phyloP scores from a whole-genome alignment of 53 echinoderm and acorn worm genomes.

The Apostichopus leukothele region DNA sequence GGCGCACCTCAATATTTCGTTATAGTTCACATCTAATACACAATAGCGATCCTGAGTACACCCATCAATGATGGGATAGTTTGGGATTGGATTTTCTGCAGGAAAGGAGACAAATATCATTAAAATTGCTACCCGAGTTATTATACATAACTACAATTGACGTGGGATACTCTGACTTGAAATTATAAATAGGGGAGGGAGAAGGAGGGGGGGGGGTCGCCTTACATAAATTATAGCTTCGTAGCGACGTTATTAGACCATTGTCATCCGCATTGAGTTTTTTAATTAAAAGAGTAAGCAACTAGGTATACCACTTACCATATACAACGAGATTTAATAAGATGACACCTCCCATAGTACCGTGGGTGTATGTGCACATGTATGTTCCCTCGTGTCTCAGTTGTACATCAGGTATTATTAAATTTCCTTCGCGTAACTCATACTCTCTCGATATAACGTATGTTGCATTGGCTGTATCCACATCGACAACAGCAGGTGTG shows the following conservation, averaged over 20 bases:
- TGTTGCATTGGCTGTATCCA: not conserved
- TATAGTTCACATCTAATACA: not conserved
- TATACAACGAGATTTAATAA: not conserved
- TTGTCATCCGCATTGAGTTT: too few species aligned
- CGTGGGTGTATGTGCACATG: not conserved
- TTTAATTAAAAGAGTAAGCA: not conserved
- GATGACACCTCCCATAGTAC: not conserved
- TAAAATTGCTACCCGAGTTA: not conserved
- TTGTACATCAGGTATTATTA: not conserved
- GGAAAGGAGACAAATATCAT: not conserved
- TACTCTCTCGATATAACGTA: not conserved
- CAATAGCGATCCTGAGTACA: not conserved
- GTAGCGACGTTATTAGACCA: too few species aligned
- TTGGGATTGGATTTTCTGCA: not conserved
- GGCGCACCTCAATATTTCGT: not conserved
- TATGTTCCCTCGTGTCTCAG: conserved; percentile 4
- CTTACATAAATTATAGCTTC: too few species aligned
- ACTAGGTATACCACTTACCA: not conserved
- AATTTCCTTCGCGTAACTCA: not conserved
- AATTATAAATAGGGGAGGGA: too few species aligned
- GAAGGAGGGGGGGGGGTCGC: too few species aligned
- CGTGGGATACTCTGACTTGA: too few species aligned
- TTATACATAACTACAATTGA: not conserved
- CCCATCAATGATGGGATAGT: not conserved
- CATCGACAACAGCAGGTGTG: not conserved